Evolutionary conservation across 2,797 vertebrate genomes (phyloP).

Genomic region (Echeneis naucrates): DNA sequence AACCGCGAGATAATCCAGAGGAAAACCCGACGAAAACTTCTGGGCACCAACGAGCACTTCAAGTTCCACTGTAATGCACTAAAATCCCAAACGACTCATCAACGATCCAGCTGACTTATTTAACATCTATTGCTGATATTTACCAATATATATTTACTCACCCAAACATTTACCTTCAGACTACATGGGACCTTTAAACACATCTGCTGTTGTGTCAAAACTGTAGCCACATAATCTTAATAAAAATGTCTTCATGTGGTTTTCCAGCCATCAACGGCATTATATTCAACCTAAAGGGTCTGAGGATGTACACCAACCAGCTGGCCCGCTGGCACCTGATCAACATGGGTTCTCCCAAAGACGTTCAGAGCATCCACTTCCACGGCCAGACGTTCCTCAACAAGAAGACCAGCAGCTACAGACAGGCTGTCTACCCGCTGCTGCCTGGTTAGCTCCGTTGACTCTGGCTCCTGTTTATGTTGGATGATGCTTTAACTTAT

Average conservation of each 20-base stretch:
- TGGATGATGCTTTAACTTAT: background rate
- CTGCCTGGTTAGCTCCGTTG: conserved; percentile 86
- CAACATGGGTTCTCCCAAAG: conserved; percentile 91
- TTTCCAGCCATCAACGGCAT: conserved; percentile 94
- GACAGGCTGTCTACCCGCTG: conserved; percentile 89
- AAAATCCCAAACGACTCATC: too few species aligned
- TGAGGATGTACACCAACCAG: conserved; percentile 92
- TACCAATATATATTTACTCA: too few species aligned
- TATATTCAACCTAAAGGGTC: conserved; percentile 89
- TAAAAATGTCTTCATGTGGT: conserved; percentile 14
- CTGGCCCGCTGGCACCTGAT: conserved; percentile 90
- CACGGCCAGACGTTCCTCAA: conserved; percentile 94
- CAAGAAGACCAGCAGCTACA: conserved; percentile 84
- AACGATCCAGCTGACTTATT: too few species aligned
- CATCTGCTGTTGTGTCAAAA: too few species aligned
- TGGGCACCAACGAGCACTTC: conserved; percentile 76
- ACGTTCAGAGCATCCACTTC: conserved; percentile 93
- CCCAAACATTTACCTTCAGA: too few species aligned
- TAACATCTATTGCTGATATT: too few species aligned
- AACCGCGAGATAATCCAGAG: conserved; percentile 76
- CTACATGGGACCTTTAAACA: too few species aligned
- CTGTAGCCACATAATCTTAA: background rate
- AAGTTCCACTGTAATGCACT: conserved; percentile 89
- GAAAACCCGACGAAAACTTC: conserved; percentile 58
- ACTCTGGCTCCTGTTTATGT: background rate